Percentiles rank a stretch among this genome's conserved stretches.
Evolutionary conservation across 64 coral and sea anemone species (phyloP).

Genomic region (Actinia equina): DNA sequence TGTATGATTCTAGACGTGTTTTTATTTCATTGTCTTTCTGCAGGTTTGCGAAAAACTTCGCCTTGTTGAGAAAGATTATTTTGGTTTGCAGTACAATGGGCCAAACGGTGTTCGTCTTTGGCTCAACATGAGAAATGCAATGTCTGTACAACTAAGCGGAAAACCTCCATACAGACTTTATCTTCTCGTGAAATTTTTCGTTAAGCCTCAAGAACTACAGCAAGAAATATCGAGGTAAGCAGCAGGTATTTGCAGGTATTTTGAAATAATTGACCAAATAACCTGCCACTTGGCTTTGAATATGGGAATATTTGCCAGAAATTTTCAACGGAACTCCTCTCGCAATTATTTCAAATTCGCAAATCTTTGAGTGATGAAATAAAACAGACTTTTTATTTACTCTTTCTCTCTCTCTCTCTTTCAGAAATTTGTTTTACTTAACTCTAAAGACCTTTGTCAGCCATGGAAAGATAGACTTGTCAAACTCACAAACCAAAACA

Average conservation of each 20-base stretch:
- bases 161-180: slow-evolving; percentile 87
- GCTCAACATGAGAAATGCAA: slow-evolving; percentile 92
- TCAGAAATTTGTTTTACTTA: slow-evolving; percentile 90
- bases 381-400: background rate
- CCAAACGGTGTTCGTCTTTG: slow-evolving; percentile 81
- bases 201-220: slow-evolving; percentile 99
- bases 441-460: slow-evolving; percentile 86
- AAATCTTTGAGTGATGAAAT: slow-evolving; percentile 18
- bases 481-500: slow-evolving; percentile 74
- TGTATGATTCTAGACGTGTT: background rate
- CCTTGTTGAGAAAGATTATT: slow-evolving; percentile 96
- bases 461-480: slow-evolving; percentile 82
- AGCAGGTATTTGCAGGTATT: background rate
- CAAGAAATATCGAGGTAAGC: slow-evolving; percentile 99
- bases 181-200: slow-evolving; percentile 97
- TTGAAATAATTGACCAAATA: background rate
- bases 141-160: slow-evolving; percentile 87
- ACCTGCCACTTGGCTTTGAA: background rate
- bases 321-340: slow-evolving; percentile 16
- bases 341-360: background rate
- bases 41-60: slow-evolving; percentile 95
- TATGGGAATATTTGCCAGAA: slow-evolving; percentile 5
- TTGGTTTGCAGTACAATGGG: slow-evolving; percentile 92
- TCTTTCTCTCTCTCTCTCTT: slow-evolving; percentile 38
- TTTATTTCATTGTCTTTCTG: slow-evolving; percentile 19